phyloP scores from a whole-genome alignment of 1,140 invertebrate genomes.

The Triops longicaudatus region DNA sequence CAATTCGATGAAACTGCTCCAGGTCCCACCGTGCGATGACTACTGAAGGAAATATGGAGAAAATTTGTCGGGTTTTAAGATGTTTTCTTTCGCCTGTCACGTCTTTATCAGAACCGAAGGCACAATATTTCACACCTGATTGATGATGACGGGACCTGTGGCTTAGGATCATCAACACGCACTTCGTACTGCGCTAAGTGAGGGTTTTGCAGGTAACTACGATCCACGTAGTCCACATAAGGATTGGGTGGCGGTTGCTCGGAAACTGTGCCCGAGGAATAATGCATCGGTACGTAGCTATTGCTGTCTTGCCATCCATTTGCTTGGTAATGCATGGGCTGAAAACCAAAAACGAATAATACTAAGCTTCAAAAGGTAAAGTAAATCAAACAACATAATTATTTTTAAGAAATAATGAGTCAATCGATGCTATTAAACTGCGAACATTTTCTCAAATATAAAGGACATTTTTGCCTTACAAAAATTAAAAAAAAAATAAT shows the following conservation, averaged over 20 bases:
- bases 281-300: slow-evolving; percentile 27
- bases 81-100: not conserved
- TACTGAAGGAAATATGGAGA: not conserved
- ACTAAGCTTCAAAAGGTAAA: no score
- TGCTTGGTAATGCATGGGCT: slow-evolving; percentile 26
- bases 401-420: no score
- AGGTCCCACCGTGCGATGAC: not conserved
- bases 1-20: not conserved
- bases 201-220: slow-evolving; percentile 6
- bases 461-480: no score
- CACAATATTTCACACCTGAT: not conserved
- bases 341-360: not conserved
- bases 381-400: no score
- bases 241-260: slow-evolving; percentile 10
- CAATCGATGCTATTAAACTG: no score
- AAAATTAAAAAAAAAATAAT: no score
- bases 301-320: slow-evolving; percentile 24
- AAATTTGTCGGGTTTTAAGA: not conserved
- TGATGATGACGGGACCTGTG: not conserved
- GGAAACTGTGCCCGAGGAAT: not conserved
- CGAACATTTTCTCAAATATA: no score
- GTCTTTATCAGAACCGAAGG: not conserved
- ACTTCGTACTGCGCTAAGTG: slow-evolving; percentile 18
- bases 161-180: slow-evolving; percentile 3
- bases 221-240: not conserved